Conservation (phyloP, 2,888 invertebrate species). For the Spodoptera exigua region DNA sequence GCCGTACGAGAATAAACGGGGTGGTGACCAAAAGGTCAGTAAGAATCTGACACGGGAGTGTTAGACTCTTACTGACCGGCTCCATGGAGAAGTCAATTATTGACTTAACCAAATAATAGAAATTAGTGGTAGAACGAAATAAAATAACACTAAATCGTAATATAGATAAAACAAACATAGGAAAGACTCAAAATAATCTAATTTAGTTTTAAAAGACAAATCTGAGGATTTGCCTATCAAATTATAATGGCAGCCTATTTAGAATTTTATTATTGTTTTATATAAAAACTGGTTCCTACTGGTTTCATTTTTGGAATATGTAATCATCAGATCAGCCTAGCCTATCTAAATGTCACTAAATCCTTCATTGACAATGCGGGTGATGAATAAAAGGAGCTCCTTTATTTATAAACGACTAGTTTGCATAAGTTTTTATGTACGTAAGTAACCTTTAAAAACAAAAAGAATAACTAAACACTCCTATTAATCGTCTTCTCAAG, state of each 20-base stretch:
- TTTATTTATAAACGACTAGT: conserved; percentile 18
- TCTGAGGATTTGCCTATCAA: conserved; percentile 4
- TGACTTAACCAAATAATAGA: no score
- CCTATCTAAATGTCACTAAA: conserved; percentile 20
- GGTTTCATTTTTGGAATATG: conserved; percentile 19
- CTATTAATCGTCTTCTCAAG: conserved; percentile 3
- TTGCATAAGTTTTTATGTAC: conserved; percentile 10
- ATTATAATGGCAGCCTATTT: neutral
- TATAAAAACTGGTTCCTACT: conserved; percentile 16
- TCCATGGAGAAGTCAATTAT: no score
- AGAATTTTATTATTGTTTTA: neutral
- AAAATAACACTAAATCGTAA: no score
- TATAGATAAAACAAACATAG: no score
- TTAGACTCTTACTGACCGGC: no score
- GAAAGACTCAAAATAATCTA: no score
- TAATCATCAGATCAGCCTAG: conserved; percentile 3
- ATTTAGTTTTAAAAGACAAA: conserved; percentile 1
- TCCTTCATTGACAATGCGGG: conserved; percentile 5
- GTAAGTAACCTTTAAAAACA: conserved; percentile 17
- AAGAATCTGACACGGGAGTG: no score
- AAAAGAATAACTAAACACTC: conserved; percentile 5
- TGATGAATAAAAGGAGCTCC: conserved; percentile 2
- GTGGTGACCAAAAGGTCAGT: no score
- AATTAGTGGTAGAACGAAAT: no score
- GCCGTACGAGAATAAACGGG: no score